These are phyloP conservation scores for Neoascia interrupta DNA, from an alignment of 2,888 invertebrate species.

Conservation along the genomic window DNA sequence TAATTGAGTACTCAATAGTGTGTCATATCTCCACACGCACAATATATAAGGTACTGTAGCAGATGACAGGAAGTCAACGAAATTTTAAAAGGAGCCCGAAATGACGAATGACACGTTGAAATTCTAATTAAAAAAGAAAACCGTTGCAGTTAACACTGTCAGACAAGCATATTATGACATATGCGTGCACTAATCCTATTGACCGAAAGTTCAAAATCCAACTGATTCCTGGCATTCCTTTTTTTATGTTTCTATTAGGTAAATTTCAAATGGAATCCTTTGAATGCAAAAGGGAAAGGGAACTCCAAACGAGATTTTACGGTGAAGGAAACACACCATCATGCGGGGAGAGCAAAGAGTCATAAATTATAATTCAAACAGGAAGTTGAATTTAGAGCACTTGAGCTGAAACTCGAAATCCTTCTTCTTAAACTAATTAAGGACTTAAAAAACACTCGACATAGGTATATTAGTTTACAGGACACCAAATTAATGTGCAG, in stretches of 20 bases:
- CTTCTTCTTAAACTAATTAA: constrained; percentile 26
- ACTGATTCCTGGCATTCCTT: constrained; percentile 29
- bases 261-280: background rate
- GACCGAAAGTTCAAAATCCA: constrained; percentile 46
- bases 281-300: background rate
- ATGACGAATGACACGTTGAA: constrained; percentile 51
- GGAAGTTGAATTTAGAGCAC: constrained; percentile 34
- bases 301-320: background rate
- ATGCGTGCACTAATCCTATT: constrained; percentile 64
- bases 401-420: constrained; percentile 28
- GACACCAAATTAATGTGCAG: background rate
- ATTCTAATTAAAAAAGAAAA: constrained; percentile 50
- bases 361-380: constrained; percentile 47
- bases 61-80: constrained; percentile 60
- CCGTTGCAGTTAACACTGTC: constrained; percentile 39
- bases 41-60: no score
- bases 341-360: constrained; percentile 6
- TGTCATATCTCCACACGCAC: no score
- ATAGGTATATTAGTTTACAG: background rate
- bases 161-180: constrained; percentile 40
- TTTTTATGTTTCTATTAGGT: background rate
- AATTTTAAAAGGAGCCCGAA: constrained; percentile 16
- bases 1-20: no score
- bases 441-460: background rate
- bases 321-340: background rate